A percentile compares a stretch with the other conserved stretches of the same genome.
phyloP scores from a whole-genome alignment of 2,888 invertebrate species.

The Heteropelma amictum region DNA sequence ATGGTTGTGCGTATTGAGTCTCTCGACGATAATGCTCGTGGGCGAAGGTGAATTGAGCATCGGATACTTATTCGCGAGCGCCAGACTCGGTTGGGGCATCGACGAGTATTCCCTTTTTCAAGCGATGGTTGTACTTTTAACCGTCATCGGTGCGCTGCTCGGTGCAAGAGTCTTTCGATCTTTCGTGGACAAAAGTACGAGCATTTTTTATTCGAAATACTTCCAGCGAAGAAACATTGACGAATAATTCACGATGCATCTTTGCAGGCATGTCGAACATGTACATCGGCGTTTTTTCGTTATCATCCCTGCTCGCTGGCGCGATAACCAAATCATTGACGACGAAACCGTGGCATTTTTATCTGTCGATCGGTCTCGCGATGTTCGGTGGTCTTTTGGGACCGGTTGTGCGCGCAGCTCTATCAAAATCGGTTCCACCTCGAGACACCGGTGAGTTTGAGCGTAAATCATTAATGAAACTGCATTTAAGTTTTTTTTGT shows the following conservation, averaged over 20 bases:
- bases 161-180: constrained; percentile 79
- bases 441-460: constrained; percentile 80
- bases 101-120: constrained; percentile 82
- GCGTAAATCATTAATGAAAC: background rate
- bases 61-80: constrained; percentile 82
- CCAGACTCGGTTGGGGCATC: constrained; percentile 84
- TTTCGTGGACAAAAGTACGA: constrained; percentile 27
- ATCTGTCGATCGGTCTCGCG: constrained; percentile 78
- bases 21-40: constrained; percentile 73
- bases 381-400: constrained; percentile 80
- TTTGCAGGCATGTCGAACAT: constrained; percentile 63
- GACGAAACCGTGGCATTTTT: constrained; percentile 71
- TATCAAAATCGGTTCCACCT: constrained; percentile 81
- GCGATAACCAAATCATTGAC: constrained; percentile 65
- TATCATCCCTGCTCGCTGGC: constrained; percentile 55
- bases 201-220: background rate
- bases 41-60: constrained; percentile 79
- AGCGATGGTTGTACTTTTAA: constrained; percentile 79
- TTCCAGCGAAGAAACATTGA: background rate
- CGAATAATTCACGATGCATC: background rate
- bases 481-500: no score
- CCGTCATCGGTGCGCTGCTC: constrained; percentile 81
- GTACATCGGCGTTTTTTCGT: constrained; percentile 61
- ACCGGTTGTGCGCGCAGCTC: constrained; percentile 81
- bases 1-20: constrained; percentile 76